Conservation (phyloP, 1,140 invertebrate species). For the Rhagoletis pomonella region DNA sequence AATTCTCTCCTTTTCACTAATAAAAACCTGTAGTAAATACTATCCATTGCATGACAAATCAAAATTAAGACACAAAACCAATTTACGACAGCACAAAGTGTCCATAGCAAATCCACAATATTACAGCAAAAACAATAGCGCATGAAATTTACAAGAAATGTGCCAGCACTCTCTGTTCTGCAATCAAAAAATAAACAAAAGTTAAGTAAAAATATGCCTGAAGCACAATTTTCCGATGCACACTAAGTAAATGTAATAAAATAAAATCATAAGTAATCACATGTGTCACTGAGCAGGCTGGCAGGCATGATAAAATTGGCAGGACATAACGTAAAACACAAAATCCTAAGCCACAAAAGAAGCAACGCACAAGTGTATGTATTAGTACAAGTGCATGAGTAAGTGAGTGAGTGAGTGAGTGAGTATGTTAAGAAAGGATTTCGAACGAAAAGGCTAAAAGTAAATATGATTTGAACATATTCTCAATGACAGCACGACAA, state of each 20-base stretch:
- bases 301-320: constrained; percentile 45
- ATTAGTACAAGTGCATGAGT: not conserved
- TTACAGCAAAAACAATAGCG: constrained; percentile 16
- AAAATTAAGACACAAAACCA: constrained; percentile 48
- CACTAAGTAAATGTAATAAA: constrained; percentile 33
- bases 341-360: constrained; percentile 5
- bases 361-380: not conserved
- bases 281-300: constrained; percentile 41
- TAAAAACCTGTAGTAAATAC: not conserved
- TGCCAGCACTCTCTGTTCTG: not conserved
- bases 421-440: not conserved
- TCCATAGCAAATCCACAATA: constrained; percentile 21
- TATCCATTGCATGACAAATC: not conserved
- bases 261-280: constrained; percentile 53
- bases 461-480: constrained; percentile 42
- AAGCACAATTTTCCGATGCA: not conserved
- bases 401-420: not conserved
- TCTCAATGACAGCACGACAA: constrained; percentile 39
- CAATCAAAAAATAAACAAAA: constrained; percentile 29
- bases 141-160: not conserved
- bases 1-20: not conserved
- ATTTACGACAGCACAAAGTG: constrained; percentile 34
- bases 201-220: constrained; percentile 34
- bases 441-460: constrained; percentile 4
- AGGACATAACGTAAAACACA: constrained; percentile 47